Percentiles rank a stretch among this genome's conserved stretches.
Evolutionary conservation across 2,797 vertebrate species (phyloP).

Genomic region (Philypnodon macrostomus): DNA sequence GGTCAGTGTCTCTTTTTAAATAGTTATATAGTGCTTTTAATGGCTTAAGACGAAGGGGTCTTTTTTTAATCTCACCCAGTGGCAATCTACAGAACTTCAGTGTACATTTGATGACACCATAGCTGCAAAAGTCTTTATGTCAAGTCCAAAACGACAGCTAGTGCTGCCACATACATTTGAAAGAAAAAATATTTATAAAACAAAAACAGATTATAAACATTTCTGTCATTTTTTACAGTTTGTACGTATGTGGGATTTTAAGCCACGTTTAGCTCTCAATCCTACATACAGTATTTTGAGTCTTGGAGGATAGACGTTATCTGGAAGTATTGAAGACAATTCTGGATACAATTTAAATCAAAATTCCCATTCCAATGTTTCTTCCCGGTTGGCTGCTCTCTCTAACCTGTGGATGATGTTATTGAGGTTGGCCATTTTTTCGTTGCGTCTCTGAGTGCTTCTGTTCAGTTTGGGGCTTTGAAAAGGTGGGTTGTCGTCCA

Average conservation of each 20-base stretch:
- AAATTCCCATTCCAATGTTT: constrained; percentile 97
- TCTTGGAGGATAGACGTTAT: constrained; percentile 49
- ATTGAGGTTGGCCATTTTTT: constrained; percentile 99
- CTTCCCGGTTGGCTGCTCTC: constrained; percentile 93
- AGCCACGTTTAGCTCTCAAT: constrained; percentile 50
- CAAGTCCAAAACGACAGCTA: constrained; percentile 92
- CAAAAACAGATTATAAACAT: constrained; percentile 90
- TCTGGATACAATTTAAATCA: constrained; percentile 53
- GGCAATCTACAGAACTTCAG: constrained; percentile 96
- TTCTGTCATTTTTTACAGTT: constrained; percentile 81
- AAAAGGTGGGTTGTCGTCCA: constrained; percentile 73
- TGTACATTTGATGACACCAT: constrained; percentile 94
- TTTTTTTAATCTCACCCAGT: constrained; percentile 99
- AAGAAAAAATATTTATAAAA: constrained; percentile 90
- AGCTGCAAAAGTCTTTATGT: constrained; percentile 91
- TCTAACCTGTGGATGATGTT: constrained; percentile 98
- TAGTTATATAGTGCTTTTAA: constrained; percentile 90
- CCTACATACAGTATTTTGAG: constrained; percentile 45
- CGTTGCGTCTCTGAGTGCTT: constrained; percentile 90
- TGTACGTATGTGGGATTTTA: constrained; percentile 53
- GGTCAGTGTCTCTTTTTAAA: constrained; percentile 88
- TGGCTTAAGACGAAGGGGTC: constrained; percentile 94
- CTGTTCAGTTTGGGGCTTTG: constrained; percentile 84
- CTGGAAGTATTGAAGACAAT: constrained; percentile 49
- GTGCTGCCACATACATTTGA: constrained; percentile 92